These are phyloP conservation scores for Emydura subglobosa DNA, from an alignment of 2,113 vertebrate species.

Conservation along the genomic window DNA sequence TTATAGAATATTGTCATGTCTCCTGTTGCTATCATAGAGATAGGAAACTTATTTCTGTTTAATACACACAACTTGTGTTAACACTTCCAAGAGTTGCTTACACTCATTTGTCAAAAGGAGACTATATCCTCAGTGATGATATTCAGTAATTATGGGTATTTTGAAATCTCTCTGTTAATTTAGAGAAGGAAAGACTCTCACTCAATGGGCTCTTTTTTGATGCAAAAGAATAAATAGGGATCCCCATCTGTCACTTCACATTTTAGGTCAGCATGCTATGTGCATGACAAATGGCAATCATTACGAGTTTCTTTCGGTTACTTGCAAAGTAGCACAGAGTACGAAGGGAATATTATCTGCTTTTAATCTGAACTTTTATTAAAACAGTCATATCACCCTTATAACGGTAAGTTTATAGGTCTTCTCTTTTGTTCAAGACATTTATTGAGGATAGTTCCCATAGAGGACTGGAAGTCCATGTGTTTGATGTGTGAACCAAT, in stretches of 20 bases:
- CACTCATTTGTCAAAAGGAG: background rate
- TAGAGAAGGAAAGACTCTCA: background rate
- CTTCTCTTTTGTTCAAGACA: rapidly evolving
- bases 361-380: background rate
- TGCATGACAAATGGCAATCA: background rate
- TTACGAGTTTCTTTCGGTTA: background rate
- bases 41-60: background rate
- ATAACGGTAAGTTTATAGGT: background rate
- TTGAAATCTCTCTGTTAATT: background rate
- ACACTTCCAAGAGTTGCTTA: background rate
- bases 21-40: background rate
- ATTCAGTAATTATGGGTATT: rapidly evolving
- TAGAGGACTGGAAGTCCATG: background rate
- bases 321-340: background rate
- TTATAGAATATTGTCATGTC: background rate
- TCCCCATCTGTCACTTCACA: background rate
- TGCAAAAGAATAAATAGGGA: background rate
- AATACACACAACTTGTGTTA: background rate
- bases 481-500: background rate
- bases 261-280: background rate
- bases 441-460: background rate
- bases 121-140: background rate
- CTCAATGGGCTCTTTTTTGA: background rate
- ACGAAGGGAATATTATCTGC: background rate
- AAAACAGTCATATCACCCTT: background rate